Base-by-base conservation (phyloP, 2,888 invertebrate species). In the Caenorhabditis becei region DNA sequence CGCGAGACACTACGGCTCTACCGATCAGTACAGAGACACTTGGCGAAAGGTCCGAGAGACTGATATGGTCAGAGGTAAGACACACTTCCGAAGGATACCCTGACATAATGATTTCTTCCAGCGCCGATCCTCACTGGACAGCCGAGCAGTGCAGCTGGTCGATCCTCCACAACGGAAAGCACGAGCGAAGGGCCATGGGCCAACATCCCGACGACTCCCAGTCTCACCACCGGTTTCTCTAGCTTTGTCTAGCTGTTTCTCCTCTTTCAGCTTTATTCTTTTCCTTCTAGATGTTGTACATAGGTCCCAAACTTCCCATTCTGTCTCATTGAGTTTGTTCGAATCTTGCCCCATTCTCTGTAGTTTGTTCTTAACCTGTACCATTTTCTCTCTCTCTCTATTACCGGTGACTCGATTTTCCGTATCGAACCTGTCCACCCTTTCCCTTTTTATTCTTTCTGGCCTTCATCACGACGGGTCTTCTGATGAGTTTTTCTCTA, bases 31-130 rank as follows among this genome's bases (percentile, higher is more conserved):
- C 61, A 59, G 84, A 54, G 85, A 86, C 28, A 84, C 85, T 10
- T 87, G 87, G 87, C 70, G 85, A 23, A 82, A 82, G 32, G 85
- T 86, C 47, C 81, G 86, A 44, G 86, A 82, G 14, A 80, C 80
- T 0, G 80, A 80, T n/a, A 75, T 80, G 58, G 80, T 80, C 41
- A 62, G 80, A 70, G 80, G 79, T 79, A 47, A 4, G 41, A 2
- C 10, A 41, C 7, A 14, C 11, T 41, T 41, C 14, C 14, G 2
- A 2, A 41, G 14, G 14, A 2, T 41, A 7, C 41, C 14, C 14
- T 41, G 2, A 28, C 24, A 24, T 41, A 7, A 28, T 53, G 18
- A 8, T 24, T 49, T 24, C 10, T 26, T 79, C 24, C 69, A 74
- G 80, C 80, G 1, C 69, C 80, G 24, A 77, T 70, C 20, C 69